These are phyloP conservation scores for Bombus soroeensis DNA, from an alignment of 1,140 invertebrate species.

Conservation along the genomic window DNA sequence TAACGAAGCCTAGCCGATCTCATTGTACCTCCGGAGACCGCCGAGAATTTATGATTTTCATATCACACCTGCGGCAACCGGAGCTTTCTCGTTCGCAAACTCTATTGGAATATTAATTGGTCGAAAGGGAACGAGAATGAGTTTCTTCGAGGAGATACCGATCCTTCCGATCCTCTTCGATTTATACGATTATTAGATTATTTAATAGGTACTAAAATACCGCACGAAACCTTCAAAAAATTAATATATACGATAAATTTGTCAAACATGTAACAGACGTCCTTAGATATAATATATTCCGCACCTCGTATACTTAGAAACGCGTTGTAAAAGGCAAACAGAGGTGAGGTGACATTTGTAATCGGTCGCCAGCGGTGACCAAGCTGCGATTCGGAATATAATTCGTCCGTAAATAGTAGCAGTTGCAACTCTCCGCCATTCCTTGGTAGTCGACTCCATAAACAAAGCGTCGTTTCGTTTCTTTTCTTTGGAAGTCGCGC, in stretches of 20 bases:
- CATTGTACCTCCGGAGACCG: constrained; percentile 20
- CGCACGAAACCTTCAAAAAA: neutral
- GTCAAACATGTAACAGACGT: no score
- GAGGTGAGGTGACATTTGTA: neutral
- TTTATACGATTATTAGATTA: neutral
- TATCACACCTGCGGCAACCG: constrained; percentile 46
- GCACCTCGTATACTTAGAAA: no score
- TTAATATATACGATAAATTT: neutral
- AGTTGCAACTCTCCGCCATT: neutral
- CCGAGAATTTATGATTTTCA: constrained; percentile 48
- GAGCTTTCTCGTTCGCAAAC: constrained; percentile 18
- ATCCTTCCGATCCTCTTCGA: neutral
- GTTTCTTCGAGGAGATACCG: neutral
- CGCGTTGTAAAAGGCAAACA: neutral
- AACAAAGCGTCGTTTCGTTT: constrained; percentile 36
- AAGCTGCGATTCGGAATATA: constrained; percentile 8
- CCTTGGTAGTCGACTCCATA: neutral
- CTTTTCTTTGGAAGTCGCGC: neutral
- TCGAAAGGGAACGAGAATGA: neutral
- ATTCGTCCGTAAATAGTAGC: constrained; percentile 32
- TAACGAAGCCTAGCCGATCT: constrained; percentile 33
- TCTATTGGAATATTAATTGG: constrained; percentile 45
- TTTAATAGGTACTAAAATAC: neutral
- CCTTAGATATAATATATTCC: no score
- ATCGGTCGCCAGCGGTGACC: neutral